These are phyloP conservation scores for Physella acuta DNA, from an alignment of 1,140 invertebrate species.

Conservation along the genomic window DNA sequence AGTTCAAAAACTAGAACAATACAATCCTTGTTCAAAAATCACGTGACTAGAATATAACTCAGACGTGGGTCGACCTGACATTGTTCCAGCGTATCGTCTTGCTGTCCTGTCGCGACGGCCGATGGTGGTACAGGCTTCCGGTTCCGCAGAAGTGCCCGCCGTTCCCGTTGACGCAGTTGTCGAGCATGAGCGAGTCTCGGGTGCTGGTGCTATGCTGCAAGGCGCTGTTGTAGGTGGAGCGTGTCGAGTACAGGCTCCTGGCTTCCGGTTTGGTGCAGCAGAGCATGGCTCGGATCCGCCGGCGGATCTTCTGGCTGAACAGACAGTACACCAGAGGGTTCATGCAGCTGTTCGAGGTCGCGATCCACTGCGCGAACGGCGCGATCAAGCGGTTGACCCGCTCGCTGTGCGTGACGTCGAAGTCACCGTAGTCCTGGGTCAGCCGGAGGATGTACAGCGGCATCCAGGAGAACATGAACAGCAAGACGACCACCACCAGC, in stretches of 20 bases:
- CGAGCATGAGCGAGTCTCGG: background rate
- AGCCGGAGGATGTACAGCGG: conserved; percentile 74
- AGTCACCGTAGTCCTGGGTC: conserved; percentile 32
- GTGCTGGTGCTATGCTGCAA: background rate
- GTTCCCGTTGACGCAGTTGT: conserved; percentile 9
- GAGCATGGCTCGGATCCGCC: conserved; percentile 69
- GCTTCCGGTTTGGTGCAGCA: conserved; percentile 28
- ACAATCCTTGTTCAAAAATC: too few relatives aligned
- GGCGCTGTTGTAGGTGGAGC: conserved; percentile 33
- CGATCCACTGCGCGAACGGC: conserved; percentile 94
- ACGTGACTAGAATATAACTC: too few relatives aligned
- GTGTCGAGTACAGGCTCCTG: conserved; percentile 11
- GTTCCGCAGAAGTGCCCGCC: background rate
- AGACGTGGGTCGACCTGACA: background rate
- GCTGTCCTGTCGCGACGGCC: background rate
- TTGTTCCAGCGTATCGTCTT: background rate
- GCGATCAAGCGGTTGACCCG: conserved; percentile 75
- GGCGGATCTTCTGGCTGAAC: conserved; percentile 93
- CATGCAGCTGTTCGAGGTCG: conserved; percentile 92
- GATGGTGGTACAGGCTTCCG: background rate
- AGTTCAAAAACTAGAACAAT: too few relatives aligned
- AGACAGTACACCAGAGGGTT: conserved; percentile 97
- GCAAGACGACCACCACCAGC: conserved; percentile 89
- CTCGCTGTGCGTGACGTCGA: conserved; percentile 41
- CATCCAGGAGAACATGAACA: conserved; percentile 93